Evolutionary conservation across 2,888 invertebrate genomes (phyloP), one percentile per base, ranked within the genome.

Genomic region (Meiosimyza platycephala): DNA sequence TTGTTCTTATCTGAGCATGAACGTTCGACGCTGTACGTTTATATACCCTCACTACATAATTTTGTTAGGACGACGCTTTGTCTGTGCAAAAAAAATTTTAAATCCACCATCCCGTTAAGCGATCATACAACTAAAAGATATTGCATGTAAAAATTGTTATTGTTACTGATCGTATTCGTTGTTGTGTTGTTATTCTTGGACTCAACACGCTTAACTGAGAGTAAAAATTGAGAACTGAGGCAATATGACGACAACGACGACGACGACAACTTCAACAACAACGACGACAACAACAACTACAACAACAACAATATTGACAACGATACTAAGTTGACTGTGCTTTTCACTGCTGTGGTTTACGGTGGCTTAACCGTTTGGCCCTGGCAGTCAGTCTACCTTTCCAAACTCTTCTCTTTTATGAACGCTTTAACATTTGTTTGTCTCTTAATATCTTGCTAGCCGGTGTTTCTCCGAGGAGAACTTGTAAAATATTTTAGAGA

Each of bases 61-160:
- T 40, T 40, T 9, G 50, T 50, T 11, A 64, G 64, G 64, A 64
- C 63, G 63, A 63, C n/a, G 63, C 7, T 60, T 22, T 22, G 18
- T 57, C 33, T 48, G 57, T 50, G 62, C 63, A 63, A 40, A 15
- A 40, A 15, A 63, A 47, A 12, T 70, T 63, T 59, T 67, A 70
- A 72, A 75, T 76, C 75, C 76, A 72, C 59, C 69, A 72, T 74
- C 64, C 47, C 60, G 55, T 40, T 50, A 16, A 59, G 66, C 65
- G 64, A 52, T 64, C 73, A 75, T 76, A 73, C 78, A 76, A 76
- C 64, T 76, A 57, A 76, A 73, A 76, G 73, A 72, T 59, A 72
- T 66, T 66, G 51, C 64, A 59, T 50, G 22, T 2, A 59, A 51
- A 65, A 47, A 18, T 63, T 57, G n/a, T 59, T 54, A 71, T 65